phyloP scores from a whole-genome alignment of 1,140 invertebrate genomes.

The Matsumurasca onukii region DNA sequence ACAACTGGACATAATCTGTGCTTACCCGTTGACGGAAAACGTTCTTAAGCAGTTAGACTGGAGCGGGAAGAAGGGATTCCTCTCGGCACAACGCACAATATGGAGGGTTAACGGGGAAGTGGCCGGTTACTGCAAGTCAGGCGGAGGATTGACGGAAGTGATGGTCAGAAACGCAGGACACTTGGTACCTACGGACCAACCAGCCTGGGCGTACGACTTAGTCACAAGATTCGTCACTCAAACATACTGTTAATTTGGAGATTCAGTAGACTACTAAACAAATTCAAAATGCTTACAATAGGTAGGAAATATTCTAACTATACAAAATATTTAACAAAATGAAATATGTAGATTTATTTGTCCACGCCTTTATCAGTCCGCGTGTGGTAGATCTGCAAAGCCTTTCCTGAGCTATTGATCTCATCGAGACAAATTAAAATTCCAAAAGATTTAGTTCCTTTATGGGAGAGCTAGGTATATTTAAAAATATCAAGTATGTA shows the following conservation, averaged over 20 bases:
- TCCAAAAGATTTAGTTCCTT: too few relatives aligned
- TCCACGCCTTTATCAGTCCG: too few relatives aligned
- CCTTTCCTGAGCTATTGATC: too few relatives aligned
- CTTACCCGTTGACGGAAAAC: constrained; percentile 73
- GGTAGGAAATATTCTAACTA: constrained; percentile 27
- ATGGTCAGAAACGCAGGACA: constrained; percentile 65
- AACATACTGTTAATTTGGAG: constrained; percentile 48
- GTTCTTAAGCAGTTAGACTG: constrained; percentile 59
- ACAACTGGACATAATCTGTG: constrained; percentile 82
- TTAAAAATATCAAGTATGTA: too few relatives aligned
- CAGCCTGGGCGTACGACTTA: constrained; percentile 66
- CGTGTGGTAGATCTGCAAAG: too few relatives aligned
- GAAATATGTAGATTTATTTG: too few relatives aligned
- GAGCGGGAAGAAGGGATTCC: constrained; percentile 49
- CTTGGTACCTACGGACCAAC: constrained; percentile 66
- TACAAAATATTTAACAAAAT: constrained; percentile 17
- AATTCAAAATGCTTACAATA: too few relatives aligned
- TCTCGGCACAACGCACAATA: constrained; percentile 46
- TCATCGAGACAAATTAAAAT: too few relatives aligned
- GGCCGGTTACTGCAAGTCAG: constrained; percentile 61
- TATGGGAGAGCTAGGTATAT: too few relatives aligned
- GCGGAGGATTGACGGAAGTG: constrained; percentile 61
- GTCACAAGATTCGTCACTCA: constrained; percentile 71
- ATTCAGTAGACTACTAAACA: too few relatives aligned
- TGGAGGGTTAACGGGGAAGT: constrained; percentile 53